These are phyloP conservation scores for Orchesella flavescens DNA, from an alignment of 2,888 invertebrate species.

Conservation along the genomic window DNA sequence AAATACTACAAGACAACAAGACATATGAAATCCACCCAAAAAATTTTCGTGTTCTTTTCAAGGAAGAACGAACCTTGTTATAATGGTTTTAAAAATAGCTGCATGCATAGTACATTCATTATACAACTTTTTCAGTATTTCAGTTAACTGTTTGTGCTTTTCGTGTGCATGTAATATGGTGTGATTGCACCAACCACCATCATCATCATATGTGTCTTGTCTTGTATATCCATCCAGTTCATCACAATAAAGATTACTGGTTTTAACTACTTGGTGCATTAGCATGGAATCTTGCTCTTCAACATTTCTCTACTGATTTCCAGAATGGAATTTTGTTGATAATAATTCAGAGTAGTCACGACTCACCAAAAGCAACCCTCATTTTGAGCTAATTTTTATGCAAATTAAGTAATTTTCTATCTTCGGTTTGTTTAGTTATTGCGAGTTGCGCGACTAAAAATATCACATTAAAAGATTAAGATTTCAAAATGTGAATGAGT, in stretches of 20 bases:
- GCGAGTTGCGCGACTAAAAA: background rate
- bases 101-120: conserved; percentile 12
- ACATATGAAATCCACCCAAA: conserved; percentile 51
- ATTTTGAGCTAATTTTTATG: too few species aligned
- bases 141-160: conserved; percentile 23
- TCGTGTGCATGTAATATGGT: conserved; percentile 9
- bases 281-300: background rate
- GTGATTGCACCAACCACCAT: too few species aligned
- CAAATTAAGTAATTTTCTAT: background rate
- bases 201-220: conserved; percentile 1
- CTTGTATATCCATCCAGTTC: background rate
- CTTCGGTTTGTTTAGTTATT: background rate
- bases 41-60: conserved; percentile 51
- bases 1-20: conserved; percentile 26
- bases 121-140: conserved; percentile 36
- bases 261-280: background rate
- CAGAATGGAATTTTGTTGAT: too few species aligned
- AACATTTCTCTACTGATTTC: too few species aligned
- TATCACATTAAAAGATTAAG: background rate
- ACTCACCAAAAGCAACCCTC: too few species aligned
- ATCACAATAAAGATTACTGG: conserved; percentile 1
- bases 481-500: background rate
- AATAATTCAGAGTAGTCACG: too few species aligned
- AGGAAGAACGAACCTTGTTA: conserved; percentile 60
- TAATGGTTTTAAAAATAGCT: conserved; percentile 59